Percentiles rank a stretch among this genome's conserved stretches.
phyloP scores from a whole-genome alignment of 2,888 invertebrate species.

The Drosophila koepferae region DNA sequence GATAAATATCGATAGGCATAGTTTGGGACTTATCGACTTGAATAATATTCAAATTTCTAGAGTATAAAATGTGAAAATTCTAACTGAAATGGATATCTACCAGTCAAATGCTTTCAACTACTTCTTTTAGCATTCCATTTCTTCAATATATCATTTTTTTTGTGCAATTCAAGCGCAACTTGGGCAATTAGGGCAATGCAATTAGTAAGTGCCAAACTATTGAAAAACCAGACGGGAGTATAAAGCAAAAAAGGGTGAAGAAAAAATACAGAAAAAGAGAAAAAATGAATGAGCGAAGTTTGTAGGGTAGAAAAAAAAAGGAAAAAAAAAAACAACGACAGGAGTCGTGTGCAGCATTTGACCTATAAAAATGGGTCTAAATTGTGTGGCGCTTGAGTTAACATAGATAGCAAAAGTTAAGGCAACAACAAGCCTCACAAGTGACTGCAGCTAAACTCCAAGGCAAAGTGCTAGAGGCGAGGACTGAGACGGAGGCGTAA shows the following conservation, averaged over 20 bases:
- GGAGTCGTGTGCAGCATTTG: constrained; percentile 47
- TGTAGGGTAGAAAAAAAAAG: neutral
- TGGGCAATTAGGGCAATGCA: constrained; percentile 73
- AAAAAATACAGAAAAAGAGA: neutral
- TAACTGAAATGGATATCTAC: neutral
- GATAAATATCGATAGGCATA: neutral
- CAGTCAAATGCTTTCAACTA: neutral
- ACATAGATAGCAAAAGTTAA: constrained; percentile 32
- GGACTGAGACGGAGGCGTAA: constrained; percentile 17
- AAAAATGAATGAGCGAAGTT: neutral
- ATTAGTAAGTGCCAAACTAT: constrained; percentile 70
- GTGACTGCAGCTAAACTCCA: constrained; percentile 11
- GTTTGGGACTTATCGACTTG: too few relatives aligned
- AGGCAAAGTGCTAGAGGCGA: neutral
- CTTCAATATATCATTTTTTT: constrained; percentile 37
- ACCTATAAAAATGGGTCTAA: constrained; percentile 60
- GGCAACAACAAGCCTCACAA: neutral
- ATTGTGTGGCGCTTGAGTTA: constrained; percentile 27
- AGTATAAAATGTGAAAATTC: too few relatives aligned
- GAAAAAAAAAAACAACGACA: neutral
- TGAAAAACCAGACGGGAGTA: constrained; percentile 57
- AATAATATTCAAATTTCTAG: too few relatives aligned
- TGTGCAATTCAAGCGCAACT: constrained; percentile 71
- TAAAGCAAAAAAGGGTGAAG: neutral
- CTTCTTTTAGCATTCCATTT: neutral